Percentiles rank a stretch among this genome's conserved stretches.
Conservation (phyloP, 2,113 vertebrate genomes). For the Oceanodroma tethys region DNA sequence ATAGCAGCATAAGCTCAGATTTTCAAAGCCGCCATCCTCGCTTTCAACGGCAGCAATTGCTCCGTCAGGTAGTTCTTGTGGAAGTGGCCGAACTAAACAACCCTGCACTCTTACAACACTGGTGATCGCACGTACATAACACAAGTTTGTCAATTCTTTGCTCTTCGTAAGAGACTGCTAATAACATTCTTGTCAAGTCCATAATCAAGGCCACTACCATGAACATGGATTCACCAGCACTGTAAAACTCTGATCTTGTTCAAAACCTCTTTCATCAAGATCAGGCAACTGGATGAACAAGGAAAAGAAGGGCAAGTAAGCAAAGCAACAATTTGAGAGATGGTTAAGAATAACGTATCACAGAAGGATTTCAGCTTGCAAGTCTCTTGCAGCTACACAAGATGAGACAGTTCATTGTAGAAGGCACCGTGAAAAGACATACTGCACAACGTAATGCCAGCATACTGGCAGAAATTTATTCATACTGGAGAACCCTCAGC, state of each 20-base stretch:
- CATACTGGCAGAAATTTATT: neutral
- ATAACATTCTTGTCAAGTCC: neutral
- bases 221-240: neutral
- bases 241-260: neutral
- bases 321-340: neutral
- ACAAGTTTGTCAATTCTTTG: neutral
- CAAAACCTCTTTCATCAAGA: neutral
- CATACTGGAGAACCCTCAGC: neutral
- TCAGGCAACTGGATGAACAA: neutral
- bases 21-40: neutral
- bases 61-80: neutral
- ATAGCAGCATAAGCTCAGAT: neutral
- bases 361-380: neutral
- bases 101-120: accelerated
- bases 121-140: accelerated
- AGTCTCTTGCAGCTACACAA: neutral
- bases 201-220: neutral
- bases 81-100: neutral
- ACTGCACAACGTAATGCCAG: neutral
- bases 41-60: neutral
- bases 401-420: accelerated
- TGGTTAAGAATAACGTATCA: neutral
- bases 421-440: neutral
- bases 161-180: neutral
- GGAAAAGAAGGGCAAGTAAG: neutral